These are phyloP conservation scores for Onychostruthus taczanowskii DNA, from an alignment of 2,113 vertebrate genomes.

Conservation along the genomic window DNA sequence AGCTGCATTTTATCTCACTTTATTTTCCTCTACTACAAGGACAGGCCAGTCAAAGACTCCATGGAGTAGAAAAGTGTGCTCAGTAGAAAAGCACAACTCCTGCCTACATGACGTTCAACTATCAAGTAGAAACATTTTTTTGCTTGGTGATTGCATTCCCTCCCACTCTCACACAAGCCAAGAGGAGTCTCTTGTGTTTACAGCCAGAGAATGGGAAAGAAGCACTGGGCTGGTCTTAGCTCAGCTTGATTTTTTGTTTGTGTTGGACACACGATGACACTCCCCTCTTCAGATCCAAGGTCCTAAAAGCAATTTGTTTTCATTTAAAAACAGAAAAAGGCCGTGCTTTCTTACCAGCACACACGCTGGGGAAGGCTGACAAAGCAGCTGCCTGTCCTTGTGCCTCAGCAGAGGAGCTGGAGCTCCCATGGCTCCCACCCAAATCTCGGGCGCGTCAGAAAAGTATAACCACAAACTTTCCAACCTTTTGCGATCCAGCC, in stretches of 20 bases:
- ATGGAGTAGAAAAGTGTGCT: neutral
- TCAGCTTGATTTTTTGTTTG: neutral
- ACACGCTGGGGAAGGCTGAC: neutral
- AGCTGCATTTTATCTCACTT: neutral
- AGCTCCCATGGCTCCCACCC: neutral
- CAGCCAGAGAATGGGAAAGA: slow-evolving; percentile 24
- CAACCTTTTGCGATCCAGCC: neutral
- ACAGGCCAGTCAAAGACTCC: neutral
- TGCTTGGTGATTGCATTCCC: neutral
- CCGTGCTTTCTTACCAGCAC: neutral
- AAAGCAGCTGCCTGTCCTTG: neutral
- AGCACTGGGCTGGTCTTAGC: slow-evolving; percentile 40
- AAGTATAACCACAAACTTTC: neutral
- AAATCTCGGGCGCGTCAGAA: neutral
- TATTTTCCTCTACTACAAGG: neutral
- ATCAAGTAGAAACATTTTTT: slow-evolving; percentile 24
- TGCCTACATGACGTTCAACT: neutral
- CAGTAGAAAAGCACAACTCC: neutral
- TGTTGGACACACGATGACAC: slow-evolving; percentile 47
- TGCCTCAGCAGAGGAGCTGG: neutral
- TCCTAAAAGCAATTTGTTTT: slow-evolving; percentile 38
- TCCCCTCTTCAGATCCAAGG: slow-evolving; percentile 31
- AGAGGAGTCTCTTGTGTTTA: slow-evolving; percentile 31
- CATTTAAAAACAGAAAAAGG: neutral
- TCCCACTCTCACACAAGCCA: slow-evolving; percentile 34